phyloP scores from a whole-genome alignment of 2,888 invertebrate species.

The Ptychoptera contaminata region DNA sequence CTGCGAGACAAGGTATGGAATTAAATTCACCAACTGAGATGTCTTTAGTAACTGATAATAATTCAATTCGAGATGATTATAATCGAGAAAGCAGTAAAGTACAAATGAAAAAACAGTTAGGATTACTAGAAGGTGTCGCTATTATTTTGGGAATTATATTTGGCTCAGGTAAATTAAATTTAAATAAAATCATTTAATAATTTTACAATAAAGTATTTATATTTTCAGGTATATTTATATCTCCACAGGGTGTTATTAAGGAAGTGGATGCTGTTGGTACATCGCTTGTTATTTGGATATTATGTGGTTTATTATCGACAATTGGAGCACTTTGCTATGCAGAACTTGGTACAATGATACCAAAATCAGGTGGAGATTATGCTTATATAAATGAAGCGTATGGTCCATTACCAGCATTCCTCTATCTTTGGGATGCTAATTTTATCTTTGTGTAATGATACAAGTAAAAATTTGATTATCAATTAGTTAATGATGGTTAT shows the following conservation, averaged over 20 bases:
- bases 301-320: constrained; percentile 78
- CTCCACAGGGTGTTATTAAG: constrained; percentile 82
- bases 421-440: constrained; percentile 95
- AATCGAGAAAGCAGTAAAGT: constrained; percentile 36
- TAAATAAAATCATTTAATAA: neutral
- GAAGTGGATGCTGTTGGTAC: constrained; percentile 84
- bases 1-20: too few relatives aligned
- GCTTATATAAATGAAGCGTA: constrained; percentile 89
- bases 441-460: constrained; percentile 79
- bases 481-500: neutral
- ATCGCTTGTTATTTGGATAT: constrained; percentile 72
- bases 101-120: constrained; percentile 76
- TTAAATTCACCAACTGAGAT: constrained; percentile 19
- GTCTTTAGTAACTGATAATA: constrained; percentile 25
- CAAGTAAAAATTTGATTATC: neutral
- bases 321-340: constrained; percentile 95
- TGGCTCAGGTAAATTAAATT: constrained; percentile 52
- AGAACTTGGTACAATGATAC: constrained; percentile 68
- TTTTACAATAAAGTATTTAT: constrained; percentile 7
- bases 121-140: constrained; percentile 79
- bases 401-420: constrained; percentile 80
- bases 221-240: constrained; percentile 74
- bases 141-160: constrained; percentile 90
- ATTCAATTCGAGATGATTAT: constrained; percentile 11
- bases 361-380: constrained; percentile 93